Percentiles rank a stretch among this genome's conserved stretches.
Conservation (phyloP, 2,888 invertebrate genomes). For the Hirtodrosophila alboralis region DNA sequence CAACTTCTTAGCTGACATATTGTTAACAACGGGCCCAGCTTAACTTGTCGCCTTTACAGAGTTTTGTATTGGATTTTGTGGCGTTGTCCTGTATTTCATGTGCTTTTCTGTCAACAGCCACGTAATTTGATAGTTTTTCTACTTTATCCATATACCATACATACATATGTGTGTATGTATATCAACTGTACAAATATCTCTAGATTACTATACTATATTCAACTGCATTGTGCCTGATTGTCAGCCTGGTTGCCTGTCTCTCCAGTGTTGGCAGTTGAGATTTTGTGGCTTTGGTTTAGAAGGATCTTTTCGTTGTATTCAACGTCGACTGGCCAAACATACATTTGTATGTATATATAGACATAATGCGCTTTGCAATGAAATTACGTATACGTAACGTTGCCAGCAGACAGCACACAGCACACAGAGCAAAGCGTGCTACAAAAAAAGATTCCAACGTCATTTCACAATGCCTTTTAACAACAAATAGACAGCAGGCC, state of each 20-base stretch:
- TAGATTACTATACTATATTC: constrained; percentile 31
- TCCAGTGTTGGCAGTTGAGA: constrained; percentile 54
- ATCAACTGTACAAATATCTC: constrained; percentile 63
- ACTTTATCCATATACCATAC: constrained; percentile 44
- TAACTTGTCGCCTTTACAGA: constrained; percentile 31
- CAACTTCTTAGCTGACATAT: constrained; percentile 14
- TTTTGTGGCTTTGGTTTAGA: constrained; percentile 37
- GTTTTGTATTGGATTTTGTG: constrained; percentile 54
- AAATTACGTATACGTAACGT: constrained; percentile 71
- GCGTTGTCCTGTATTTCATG: constrained; percentile 10
- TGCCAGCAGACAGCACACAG: constrained; percentile 24
- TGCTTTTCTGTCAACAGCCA: constrained; percentile 58
- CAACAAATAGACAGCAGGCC: constrained; percentile 2
- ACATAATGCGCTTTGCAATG: constrained; percentile 64
- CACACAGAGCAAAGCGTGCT: constrained; percentile 10
- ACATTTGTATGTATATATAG: constrained; percentile 20
- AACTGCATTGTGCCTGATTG: constrained; percentile 28
- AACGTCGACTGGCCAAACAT: constrained; percentile 20
- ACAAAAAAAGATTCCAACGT: constrained; percentile 33
- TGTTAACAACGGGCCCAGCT: constrained; percentile 37
- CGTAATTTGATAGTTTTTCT: constrained; percentile 79
- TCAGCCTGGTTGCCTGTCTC: neutral
- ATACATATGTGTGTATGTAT: constrained; percentile 10
- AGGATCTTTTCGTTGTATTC: constrained; percentile 5
- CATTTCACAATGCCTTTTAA: constrained; percentile 30